These are phyloP conservation scores for Amblyjoppa fuscipennis DNA, from an alignment of 2,888 invertebrate genomes.

Conservation along the genomic window DNA sequence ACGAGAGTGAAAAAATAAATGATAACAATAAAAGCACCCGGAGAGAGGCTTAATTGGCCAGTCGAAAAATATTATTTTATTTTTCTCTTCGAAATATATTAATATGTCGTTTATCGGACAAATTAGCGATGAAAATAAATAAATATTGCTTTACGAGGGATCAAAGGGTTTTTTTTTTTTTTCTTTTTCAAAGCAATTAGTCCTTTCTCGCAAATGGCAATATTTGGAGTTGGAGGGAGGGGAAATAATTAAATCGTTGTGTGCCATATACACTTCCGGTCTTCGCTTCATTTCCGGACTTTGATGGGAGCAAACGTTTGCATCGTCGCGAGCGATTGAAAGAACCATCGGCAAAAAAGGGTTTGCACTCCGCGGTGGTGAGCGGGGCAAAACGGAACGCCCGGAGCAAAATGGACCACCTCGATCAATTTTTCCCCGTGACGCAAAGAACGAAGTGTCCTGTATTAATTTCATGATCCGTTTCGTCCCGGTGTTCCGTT, in stretches of 20 bases:
- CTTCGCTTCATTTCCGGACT: conserved; percentile 55
- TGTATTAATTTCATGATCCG: no score
- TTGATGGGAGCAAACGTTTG: conserved; percentile 7
- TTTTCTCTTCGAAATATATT: background rate
- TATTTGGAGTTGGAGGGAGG: conserved; percentile 9
- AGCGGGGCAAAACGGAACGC: no score
- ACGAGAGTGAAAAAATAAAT: background rate
- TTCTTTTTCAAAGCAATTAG: conserved; percentile 19
- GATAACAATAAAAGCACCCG: background rate
- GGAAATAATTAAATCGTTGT: conserved; percentile 53
- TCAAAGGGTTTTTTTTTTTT: background rate
- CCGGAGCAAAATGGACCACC: no score
- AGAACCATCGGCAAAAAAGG: conserved; percentile 25
- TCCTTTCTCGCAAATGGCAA: conserved; percentile 7
- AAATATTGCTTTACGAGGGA: conserved; percentile 28
- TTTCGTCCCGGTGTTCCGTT: no score
- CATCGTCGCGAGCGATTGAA: conserved; percentile 40
- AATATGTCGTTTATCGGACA: background rate
- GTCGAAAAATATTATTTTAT: conserved; percentile 10
- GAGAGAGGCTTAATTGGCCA: conserved; percentile 52
- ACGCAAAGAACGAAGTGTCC: no score
- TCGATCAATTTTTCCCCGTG: no score
- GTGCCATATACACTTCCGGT: conserved; percentile 50
- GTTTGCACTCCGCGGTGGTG: background rate
- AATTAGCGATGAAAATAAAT: conserved; percentile 4